phyloP scores from a whole-genome alignment of 2,888 invertebrate genomes.

The Ectemnius lituratus region DNA sequence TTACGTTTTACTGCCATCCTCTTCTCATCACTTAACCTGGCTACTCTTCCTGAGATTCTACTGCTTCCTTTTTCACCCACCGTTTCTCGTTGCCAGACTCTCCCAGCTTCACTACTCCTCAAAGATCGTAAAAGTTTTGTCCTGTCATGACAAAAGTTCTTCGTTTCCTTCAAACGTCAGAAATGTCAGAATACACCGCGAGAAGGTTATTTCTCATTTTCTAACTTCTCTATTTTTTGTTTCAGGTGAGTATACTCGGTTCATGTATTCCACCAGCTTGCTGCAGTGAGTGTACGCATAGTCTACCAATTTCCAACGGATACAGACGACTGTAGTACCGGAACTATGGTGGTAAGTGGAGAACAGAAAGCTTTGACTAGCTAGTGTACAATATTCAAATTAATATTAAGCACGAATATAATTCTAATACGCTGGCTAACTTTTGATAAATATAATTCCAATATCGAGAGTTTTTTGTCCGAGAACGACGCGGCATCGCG shows the following conservation, averaged over 20 bases:
- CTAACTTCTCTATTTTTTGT: constrained; percentile 34
- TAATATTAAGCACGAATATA: too few species aligned
- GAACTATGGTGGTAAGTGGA: too few species aligned
- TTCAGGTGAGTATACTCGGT: constrained; percentile 51
- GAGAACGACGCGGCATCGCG: constrained; percentile 22
- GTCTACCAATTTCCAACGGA: too few species aligned
- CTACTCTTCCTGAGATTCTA: constrained; percentile 2
- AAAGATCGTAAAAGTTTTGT: constrained; percentile 9
- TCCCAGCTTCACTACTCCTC: constrained; percentile 23
- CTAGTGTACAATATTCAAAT: too few species aligned
- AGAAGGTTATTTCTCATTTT: constrained; percentile 6
- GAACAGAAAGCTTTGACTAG: too few species aligned
- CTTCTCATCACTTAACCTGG: constrained; percentile 41
- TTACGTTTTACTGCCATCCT: constrained; percentile 47
- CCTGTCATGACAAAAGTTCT: not conserved
- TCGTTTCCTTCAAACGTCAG: not conserved
- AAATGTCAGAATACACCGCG: too few species aligned
- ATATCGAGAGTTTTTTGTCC: constrained; percentile 33
- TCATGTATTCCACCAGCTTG: not conserved
- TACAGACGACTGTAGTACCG: too few species aligned
- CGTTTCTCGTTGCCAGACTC: constrained; percentile 21
- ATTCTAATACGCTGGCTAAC: too few species aligned
- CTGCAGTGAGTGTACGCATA: not conserved
- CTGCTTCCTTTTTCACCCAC: constrained; percentile 29
- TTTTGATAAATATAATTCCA: constrained; percentile 18